Evolutionary conservation across 1,140 invertebrate species (phyloP).

Genomic region (Brachionus plicatilis): DNA sequence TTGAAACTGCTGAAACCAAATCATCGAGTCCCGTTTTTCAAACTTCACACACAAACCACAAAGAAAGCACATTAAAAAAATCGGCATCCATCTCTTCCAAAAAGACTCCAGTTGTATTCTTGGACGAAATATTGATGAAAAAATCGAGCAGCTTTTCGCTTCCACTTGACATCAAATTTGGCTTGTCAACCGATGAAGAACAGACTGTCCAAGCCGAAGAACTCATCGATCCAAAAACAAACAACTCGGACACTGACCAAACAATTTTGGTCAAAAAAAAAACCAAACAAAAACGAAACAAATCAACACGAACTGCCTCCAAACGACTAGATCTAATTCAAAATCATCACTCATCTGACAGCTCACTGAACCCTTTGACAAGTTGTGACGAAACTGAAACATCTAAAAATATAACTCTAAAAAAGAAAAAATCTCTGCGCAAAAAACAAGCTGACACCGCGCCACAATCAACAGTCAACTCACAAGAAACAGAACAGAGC

Average conservation of each 20-base stretch:
- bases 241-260: background rate
- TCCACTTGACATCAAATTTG: conserved; percentile 4
- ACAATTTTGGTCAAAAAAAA: background rate
- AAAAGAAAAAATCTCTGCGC: background rate
- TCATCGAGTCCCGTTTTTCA: background rate
- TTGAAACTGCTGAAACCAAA: background rate
- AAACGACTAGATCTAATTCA: background rate
- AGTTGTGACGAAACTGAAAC: background rate
- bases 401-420: background rate
- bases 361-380: background rate
- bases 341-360: background rate
- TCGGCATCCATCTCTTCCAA: background rate
- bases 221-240: background rate
- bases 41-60: background rate
- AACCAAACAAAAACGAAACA: background rate
- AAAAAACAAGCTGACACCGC: background rate
- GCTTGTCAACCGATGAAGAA: background rate
- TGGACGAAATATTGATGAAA: background rate
- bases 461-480: background rate
- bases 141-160: background rate
- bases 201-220: background rate
- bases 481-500: background rate
- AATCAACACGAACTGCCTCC: background rate
- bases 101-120: background rate
- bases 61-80: background rate